phyloP scores from a whole-genome alignment of 35 echinoderm and acorn worm species.

The Heliocidaris erythrogramma region DNA sequence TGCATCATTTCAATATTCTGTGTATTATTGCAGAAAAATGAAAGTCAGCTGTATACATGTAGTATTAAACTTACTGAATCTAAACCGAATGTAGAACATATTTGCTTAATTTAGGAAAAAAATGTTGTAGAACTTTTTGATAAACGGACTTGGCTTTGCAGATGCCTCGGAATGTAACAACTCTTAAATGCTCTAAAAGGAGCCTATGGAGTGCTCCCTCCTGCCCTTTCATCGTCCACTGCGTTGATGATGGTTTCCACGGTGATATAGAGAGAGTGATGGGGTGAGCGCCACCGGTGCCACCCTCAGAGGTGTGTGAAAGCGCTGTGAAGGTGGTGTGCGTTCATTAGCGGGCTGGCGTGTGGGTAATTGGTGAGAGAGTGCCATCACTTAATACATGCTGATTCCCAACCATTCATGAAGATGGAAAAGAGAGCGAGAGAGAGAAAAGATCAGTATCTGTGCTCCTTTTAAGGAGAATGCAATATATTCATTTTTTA shows the following conservation, averaged over 20 bases:
- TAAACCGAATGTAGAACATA: no score
- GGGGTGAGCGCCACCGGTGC: not conserved
- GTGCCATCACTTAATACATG: conserved; percentile 10
- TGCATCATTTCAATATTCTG: no score
- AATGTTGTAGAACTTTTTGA: not conserved
- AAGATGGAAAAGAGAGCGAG: not conserved
- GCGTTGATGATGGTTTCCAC: conserved; percentile 28
- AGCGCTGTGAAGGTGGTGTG: conserved; percentile 29
- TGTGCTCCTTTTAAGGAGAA: not conserved
- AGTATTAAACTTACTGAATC: no score
- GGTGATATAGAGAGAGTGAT: not conserved
- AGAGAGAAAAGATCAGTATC: not conserved
- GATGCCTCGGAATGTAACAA: no score
- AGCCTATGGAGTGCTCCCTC: not conserved
- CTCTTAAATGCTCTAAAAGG: not conserved
- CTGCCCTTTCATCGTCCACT: not conserved
- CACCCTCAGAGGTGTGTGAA: not conserved
- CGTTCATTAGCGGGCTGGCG: conserved; percentile 19
- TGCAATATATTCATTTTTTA: not conserved
- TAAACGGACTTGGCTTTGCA: not conserved
- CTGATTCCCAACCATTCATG: not conserved
- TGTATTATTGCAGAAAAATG: no score
- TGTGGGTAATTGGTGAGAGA: conserved; percentile 29
- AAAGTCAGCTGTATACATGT: no score
- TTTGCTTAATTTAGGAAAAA: no score